phyloP scores from a whole-genome alignment of 1,140 invertebrate species.

The Capitella teleta region DNA sequence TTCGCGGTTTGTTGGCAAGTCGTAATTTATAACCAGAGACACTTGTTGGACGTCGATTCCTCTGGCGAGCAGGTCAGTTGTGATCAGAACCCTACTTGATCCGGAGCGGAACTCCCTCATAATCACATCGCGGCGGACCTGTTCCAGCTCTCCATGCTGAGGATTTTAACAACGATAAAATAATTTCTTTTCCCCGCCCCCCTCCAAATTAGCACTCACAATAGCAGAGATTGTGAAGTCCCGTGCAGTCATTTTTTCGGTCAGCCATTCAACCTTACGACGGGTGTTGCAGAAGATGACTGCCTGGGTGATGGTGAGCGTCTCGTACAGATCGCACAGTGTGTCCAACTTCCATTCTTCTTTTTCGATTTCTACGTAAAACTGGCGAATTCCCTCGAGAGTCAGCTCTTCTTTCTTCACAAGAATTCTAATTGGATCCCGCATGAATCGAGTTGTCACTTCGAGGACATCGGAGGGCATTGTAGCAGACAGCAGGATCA shows the following conservation, averaged over 20 bases:
- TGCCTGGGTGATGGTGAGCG: slow-evolving; percentile 95
- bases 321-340: slow-evolving; percentile 84
- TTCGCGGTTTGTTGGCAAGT: slow-evolving; percentile 93
- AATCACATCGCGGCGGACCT: slow-evolving; percentile 91
- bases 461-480: slow-evolving; percentile 17
- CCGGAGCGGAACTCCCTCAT: slow-evolving; percentile 98
- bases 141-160: slow-evolving; percentile 99
- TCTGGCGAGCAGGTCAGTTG: slow-evolving; percentile 90
- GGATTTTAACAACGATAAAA: too few species aligned
- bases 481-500: slow-evolving; percentile 17
- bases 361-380: slow-evolving; percentile 55
- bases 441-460: slow-evolving; percentile 16
- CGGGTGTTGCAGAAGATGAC: slow-evolving; percentile 99
- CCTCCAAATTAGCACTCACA: too few species aligned
- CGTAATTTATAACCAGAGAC: slow-evolving; percentile 97
- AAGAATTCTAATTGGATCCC: slow-evolving; percentile 15
- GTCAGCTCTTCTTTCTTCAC: slow-evolving; percentile 59
- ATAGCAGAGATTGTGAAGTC: slow-evolving; percentile 98
- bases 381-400: slow-evolving; percentile 92
- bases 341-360: slow-evolving; percentile 95
- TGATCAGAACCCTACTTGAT: slow-evolving; percentile 91
- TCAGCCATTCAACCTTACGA: slow-evolving; percentile 95
- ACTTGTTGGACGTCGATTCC: slow-evolving; percentile 99
- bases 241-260: slow-evolving; percentile 80
- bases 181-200: too few species aligned